Evolutionary conservation across 2,888 invertebrate genomes (phyloP).

Genomic region (Eledone cirrhosa): DNA sequence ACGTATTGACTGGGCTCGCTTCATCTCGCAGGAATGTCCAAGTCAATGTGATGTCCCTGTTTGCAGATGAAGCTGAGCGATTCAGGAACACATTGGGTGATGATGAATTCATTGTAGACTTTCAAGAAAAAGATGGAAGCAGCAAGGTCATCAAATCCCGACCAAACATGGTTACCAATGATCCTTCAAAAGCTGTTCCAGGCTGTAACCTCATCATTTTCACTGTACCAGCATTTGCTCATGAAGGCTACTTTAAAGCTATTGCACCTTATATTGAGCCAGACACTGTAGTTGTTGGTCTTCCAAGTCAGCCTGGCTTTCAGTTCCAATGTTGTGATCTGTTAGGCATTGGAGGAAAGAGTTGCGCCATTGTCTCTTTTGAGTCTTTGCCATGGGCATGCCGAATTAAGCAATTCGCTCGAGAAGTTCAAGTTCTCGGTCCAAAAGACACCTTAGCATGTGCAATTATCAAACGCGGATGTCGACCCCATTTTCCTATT

Average conservation of each 20-base stretch:
- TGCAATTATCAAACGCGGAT: constrained; percentile 20
- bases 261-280: constrained; percentile 47
- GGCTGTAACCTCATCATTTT: constrained; percentile 52
- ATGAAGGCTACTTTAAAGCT: constrained; percentile 50
- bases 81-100: constrained; percentile 44
- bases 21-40: constrained; percentile 42
- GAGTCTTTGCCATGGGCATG: constrained; percentile 55
- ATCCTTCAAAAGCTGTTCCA: constrained; percentile 44
- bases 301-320: constrained; percentile 58
- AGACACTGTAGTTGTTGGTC: constrained; percentile 49
- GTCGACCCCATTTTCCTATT: neutral
- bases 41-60: constrained; percentile 49
- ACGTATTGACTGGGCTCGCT: constrained; percentile 49
- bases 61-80: constrained; percentile 52
- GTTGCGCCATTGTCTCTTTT: constrained; percentile 49
- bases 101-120: constrained; percentile 39
- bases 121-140: constrained; percentile 30
- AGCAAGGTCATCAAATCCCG: constrained; percentile 31
- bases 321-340: constrained; percentile 52
- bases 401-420: constrained; percentile 49
- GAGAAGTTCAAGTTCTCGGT: constrained; percentile 38
- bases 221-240: constrained; percentile 51
- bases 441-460: constrained; percentile 33
- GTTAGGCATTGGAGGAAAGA: constrained; percentile 36
- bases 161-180: constrained; percentile 43